Percentiles rank a stretch among this genome's conserved stretches.
phyloP scores from a whole-genome alignment of 1,140 invertebrate genomes.

The Radopholus similis region DNA sequence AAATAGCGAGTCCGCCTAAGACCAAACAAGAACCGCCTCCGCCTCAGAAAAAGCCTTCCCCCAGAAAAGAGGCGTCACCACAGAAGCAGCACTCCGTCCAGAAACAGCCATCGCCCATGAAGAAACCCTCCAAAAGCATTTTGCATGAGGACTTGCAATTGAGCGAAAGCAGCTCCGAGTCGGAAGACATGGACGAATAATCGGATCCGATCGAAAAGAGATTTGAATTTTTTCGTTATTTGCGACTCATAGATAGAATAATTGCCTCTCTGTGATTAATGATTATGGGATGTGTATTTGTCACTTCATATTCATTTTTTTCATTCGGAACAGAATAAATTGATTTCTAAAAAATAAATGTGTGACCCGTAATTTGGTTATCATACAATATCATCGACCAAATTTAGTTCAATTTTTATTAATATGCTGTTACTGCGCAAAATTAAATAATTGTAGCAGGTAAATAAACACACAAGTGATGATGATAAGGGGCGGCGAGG shows the following conservation, averaged over 20 bases:
- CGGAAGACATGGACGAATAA: not conserved
- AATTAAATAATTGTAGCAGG: too few species aligned
- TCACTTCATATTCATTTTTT: too few species aligned
- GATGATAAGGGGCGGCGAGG: too few species aligned
- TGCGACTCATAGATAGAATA: not conserved
- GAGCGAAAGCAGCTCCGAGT: constrained; percentile 10
- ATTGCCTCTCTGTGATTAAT: too few species aligned
- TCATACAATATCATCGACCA: too few species aligned
- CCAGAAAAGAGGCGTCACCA: constrained; percentile 5
- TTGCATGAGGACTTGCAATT: constrained; percentile 14
- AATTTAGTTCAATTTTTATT: too few species aligned
- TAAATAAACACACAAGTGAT: too few species aligned
- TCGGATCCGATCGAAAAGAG: not conserved
- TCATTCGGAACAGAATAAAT: too few species aligned
- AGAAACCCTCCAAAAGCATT: constrained; percentile 12
- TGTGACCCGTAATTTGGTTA: too few species aligned
- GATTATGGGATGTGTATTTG: too few species aligned
- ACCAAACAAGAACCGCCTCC: not conserved
- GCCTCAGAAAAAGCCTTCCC: not conserved
- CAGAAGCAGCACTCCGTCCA: not conserved
- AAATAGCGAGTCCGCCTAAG: not conserved
- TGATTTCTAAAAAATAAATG: too few species aligned
- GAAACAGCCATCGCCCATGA: not conserved
- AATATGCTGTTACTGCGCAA: too few species aligned
- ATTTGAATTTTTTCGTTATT: not conserved